Percentiles rank a stretch among this genome's conserved stretches.
Conservation (phyloP, 2,113 vertebrate species). For the Panthera tigris region DNA sequence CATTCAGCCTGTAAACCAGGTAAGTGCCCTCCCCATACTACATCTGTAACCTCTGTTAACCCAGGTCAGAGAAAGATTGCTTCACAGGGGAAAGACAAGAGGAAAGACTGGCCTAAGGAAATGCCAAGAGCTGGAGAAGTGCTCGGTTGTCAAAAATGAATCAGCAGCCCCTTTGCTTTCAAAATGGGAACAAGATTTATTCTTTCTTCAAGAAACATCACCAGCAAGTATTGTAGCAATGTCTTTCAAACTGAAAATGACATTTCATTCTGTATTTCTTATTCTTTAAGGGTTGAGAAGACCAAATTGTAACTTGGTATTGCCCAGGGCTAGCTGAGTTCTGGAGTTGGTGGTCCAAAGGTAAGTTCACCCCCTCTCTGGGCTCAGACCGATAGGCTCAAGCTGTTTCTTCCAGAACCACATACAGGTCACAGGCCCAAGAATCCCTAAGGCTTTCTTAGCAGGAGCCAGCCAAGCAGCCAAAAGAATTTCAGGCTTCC, state of each 20-base stretch:
- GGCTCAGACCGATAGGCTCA: neutral
- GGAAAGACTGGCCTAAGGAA: neutral
- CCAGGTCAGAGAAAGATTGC: constrained; percentile 5
- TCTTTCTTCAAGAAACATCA: neutral
- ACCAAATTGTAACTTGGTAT: neutral
- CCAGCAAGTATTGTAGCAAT: neutral
- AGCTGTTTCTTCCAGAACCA: neutral
- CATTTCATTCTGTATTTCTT: neutral
- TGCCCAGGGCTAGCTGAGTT: neutral
- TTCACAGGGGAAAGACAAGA: neutral
- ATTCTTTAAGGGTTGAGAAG: neutral
- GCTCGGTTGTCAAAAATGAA: neutral
- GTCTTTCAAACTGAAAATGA: neutral
- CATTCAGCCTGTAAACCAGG: neutral
- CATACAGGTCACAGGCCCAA: neutral
- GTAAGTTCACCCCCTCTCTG: neutral
- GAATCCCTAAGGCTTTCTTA: neutral
- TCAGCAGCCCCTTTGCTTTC: neutral
- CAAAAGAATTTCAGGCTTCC: neutral
- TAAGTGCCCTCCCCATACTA: neutral
- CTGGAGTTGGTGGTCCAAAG: neutral
- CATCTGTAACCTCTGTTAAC: neutral
- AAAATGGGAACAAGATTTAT: neutral
- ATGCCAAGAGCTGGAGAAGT: neutral
- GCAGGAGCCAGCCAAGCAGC: neutral